phyloP scores from a whole-genome alignment of 2,888 invertebrate species.

The Siphonodentalium dalli region DNA sequence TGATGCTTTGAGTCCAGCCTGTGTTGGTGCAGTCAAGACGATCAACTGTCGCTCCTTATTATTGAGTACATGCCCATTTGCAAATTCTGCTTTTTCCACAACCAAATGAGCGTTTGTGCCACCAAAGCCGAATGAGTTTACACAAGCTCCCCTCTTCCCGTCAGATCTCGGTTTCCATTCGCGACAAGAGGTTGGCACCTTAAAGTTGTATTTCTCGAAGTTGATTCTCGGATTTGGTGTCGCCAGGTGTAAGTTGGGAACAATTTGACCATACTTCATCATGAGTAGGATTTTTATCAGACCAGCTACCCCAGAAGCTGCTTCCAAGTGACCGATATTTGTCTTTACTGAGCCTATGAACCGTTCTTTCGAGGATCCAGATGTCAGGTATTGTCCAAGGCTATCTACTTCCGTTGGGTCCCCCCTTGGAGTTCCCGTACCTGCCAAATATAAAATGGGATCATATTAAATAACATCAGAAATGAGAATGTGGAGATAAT shows the following conservation, averaged over 20 bases:
- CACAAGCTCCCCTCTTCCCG: conserved; percentile 7
- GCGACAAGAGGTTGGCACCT: conserved; percentile 5
- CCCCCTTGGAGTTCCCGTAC: conserved; percentile 32
- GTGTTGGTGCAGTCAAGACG: conserved; percentile 10
- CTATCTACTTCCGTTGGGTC: conserved; percentile 31
- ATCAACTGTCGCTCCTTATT: too few species aligned
- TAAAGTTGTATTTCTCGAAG: conserved; percentile 6
- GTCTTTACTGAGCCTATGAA: conserved; percentile 33
- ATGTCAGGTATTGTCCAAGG: conserved; percentile 18
- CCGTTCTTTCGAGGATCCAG: background rate
- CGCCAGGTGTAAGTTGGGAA: conserved; percentile 28
- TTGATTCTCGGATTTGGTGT: conserved; percentile 23
- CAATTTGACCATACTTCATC: conserved; percentile 27
- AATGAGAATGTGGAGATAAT: too few species aligned
- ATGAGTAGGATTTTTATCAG: conserved; percentile 33
- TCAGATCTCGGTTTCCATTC: conserved; percentile 8
- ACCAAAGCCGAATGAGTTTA: conserved; percentile 34
- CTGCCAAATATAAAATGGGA: conserved; percentile 10
- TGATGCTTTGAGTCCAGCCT: background rate
- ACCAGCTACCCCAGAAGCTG: conserved; percentile 30
- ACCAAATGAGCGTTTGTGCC: conserved; percentile 32
- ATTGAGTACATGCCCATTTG: background rate
- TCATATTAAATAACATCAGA: too few species aligned
- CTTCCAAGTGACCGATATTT: conserved; percentile 33
- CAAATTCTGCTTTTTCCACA: background rate